phyloP scores from a whole-genome alignment of 2,113 vertebrate genomes.

The Candoia aspera region DNA sequence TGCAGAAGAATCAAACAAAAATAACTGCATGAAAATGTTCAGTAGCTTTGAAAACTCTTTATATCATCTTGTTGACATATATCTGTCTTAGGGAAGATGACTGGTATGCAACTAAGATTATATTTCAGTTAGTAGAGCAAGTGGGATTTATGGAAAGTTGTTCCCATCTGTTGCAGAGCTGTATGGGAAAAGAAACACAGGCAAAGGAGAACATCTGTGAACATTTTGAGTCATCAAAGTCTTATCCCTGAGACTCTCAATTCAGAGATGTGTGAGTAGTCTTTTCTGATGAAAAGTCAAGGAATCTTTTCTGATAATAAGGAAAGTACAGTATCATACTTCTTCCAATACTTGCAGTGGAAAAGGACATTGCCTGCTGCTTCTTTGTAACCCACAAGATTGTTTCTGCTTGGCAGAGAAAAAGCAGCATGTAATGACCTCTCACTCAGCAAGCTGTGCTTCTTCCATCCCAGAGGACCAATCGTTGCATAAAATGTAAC shows the following conservation, averaged over 20 bases:
- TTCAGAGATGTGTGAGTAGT: background rate
- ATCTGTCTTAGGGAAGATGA: background rate
- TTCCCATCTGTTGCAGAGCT: background rate
- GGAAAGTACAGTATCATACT: background rate
- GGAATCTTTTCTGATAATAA: background rate
- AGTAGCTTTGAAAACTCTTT: background rate
- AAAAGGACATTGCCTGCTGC: background rate
- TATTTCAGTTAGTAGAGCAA: background rate
- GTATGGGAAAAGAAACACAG: background rate
- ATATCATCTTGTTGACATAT: background rate
- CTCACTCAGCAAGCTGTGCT: background rate
- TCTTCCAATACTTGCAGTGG: background rate
- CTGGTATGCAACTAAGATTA: background rate
- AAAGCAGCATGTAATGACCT: background rate
- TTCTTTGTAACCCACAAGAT: background rate
- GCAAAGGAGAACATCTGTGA: background rate
- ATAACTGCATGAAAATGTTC: background rate
- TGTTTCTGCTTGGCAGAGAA: background rate
- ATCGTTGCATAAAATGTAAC: background rate
- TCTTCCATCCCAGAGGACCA: background rate
- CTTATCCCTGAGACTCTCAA: background rate
- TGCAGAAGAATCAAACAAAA: background rate
- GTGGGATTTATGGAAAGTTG: background rate
- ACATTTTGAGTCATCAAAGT: background rate
- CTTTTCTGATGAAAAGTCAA: no score